Conservation (phyloP, 2,113 vertebrate species). For the Calidris pygmaea region DNA sequence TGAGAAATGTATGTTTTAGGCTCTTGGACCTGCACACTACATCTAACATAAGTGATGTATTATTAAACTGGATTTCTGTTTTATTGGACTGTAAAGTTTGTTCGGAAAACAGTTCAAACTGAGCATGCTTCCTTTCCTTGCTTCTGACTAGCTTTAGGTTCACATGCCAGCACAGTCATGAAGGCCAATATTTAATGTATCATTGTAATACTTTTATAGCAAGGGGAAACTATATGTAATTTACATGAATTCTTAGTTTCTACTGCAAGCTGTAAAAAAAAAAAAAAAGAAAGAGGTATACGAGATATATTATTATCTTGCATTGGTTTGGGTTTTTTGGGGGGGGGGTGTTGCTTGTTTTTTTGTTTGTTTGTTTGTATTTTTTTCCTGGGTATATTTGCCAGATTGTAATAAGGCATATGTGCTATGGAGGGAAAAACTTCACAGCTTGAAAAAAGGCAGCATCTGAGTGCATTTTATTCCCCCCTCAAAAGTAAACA, state of each 20-base stretch:
- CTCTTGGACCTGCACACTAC: not conserved
- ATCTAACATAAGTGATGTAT: not conserved
- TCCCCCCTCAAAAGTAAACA: slow-evolving; percentile 21
- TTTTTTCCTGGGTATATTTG: not conserved
- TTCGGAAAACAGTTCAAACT: not conserved
- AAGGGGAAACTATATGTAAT: not conserved
- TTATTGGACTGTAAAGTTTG: not conserved
- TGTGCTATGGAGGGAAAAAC: slow-evolving; percentile 6
- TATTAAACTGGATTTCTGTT: slow-evolving; percentile 8
- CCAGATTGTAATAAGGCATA: slow-evolving; percentile 28
- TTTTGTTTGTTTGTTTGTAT: not conserved
- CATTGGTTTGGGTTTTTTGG: not conserved
- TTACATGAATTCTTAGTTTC: not conserved
- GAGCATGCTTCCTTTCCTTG: not conserved
- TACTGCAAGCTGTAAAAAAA: not conserved
- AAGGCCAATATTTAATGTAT: not conserved
- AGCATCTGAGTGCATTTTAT: slow-evolving; percentile 34
- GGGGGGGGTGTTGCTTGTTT: too few relatives aligned
- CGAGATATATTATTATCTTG: not conserved
- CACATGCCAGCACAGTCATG: not conserved
- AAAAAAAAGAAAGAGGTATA: not conserved
- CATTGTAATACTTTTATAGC: not conserved
- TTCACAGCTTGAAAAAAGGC: slow-evolving; percentile 49
- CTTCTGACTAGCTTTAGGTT: not conserved
- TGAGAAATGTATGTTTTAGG: not conserved